A percentile compares a stretch with the other conserved stretches of the same genome.
Conservation (phyloP, 2,797 vertebrate species). For the Pipistrellus pygmaeus region DNA sequence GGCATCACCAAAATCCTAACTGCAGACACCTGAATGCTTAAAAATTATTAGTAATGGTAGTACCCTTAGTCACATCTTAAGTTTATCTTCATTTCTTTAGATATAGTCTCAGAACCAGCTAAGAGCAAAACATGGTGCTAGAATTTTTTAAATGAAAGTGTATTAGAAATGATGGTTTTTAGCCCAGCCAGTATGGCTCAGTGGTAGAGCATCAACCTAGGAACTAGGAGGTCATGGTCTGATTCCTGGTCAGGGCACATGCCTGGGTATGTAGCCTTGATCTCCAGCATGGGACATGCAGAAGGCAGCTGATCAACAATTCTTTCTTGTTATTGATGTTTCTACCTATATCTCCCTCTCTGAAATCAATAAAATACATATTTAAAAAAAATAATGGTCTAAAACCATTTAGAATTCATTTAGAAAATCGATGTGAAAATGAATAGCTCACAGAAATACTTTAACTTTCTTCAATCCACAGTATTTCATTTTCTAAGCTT, state of each 20-base stretch:
- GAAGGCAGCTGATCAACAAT: too few relatives aligned
- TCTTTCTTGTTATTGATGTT: too few relatives aligned
- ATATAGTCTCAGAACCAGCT: neutral
- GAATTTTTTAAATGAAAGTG: neutral
- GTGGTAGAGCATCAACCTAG: too few relatives aligned
- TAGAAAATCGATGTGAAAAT: constrained; percentile 37
- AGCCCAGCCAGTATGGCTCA: too few relatives aligned
- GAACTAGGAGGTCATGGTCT: too few relatives aligned
- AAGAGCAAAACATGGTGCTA: neutral
- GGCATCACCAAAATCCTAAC: neutral
- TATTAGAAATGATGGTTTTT: constrained; percentile 37
- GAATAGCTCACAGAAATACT: constrained; percentile 22
- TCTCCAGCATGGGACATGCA: too few relatives aligned
- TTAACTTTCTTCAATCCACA: constrained; percentile 21
- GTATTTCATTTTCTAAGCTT: constrained; percentile 35
- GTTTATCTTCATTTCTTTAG: constrained; percentile 48
- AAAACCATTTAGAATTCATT: neutral
- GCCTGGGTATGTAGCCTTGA: too few relatives aligned
- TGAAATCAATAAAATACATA: neutral
- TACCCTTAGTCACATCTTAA: neutral
- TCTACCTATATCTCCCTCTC: too few relatives aligned
- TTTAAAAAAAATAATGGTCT: neutral
- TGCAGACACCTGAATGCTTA: neutral
- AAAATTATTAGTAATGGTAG: neutral
- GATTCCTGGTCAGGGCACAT: too few relatives aligned